These are phyloP conservation scores for Excalfactoria chinensis DNA, from an alignment of 2,113 vertebrate genomes.

Conservation along the genomic window DNA sequence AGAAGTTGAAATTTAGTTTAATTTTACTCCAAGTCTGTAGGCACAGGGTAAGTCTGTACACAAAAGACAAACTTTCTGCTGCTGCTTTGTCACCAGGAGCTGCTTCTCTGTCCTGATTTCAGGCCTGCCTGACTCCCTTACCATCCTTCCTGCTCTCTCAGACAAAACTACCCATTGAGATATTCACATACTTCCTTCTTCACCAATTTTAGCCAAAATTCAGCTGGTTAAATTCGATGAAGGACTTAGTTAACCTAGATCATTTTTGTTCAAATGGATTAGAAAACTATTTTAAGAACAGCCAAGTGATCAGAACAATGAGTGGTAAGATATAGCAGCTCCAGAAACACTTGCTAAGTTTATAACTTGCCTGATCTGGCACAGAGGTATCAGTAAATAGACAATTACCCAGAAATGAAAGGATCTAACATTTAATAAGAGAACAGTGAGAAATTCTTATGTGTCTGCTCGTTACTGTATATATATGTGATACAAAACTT, in stretches of 20 bases:
- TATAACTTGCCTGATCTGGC: background rate
- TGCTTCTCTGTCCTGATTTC: background rate
- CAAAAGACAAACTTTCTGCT: background rate
- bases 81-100: background rate
- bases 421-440: background rate
- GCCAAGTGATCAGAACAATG: background rate
- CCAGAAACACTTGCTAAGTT: background rate
- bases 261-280: background rate
- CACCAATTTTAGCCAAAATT: background rate
- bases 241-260: background rate
- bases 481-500: fast-evolving
- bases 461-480: background rate
- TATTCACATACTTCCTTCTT: background rate
- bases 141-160: background rate
- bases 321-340: background rate
- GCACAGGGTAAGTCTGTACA: background rate
- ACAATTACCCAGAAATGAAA: background rate
- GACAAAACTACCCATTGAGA: background rate
- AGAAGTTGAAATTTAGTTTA: background rate
- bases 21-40: background rate
- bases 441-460: background rate
- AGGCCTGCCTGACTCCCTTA: background rate
- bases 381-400: background rate
- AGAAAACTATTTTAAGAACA: background rate
- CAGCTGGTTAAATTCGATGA: background rate